Conservation (phyloP, 2,113 vertebrate genomes). For the Dromiciops gliroides region DNA sequence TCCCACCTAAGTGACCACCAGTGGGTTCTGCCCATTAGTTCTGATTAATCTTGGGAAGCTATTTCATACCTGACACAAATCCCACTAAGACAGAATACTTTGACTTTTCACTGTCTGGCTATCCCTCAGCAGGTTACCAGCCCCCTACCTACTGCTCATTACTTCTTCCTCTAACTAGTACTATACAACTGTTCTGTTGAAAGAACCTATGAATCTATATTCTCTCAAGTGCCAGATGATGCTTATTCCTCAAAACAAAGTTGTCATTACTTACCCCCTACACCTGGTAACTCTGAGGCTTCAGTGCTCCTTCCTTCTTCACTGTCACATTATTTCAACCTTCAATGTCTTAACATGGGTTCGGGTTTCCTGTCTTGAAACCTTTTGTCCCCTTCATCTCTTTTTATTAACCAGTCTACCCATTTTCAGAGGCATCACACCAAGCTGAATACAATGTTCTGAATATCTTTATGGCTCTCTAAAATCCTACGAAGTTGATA, state of each 20-base stretch:
- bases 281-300: background rate
- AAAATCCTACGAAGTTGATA: background rate
- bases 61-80: background rate
- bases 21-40: background rate
- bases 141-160: background rate
- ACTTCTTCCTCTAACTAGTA: background rate
- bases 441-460: conserved; percentile 1
- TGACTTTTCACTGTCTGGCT: background rate
- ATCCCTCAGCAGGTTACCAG: background rate
- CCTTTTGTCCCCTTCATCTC: background rate
- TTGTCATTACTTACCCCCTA: background rate
- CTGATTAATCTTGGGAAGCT: background rate
- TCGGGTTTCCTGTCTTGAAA: background rate
- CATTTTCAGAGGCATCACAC: background rate
- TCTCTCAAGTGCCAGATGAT: background rate
- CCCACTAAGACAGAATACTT: background rate
- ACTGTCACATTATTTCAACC: background rate
- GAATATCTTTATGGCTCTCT: background rate
- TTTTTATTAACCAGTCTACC: background rate
- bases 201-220: background rate
- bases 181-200: background rate
- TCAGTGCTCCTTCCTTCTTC: background rate
- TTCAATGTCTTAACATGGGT: background rate
- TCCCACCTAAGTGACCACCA: background rate
- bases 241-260: background rate